Conservation (phyloP, 2,888 invertebrate genomes). For the Megalurothrips usitatus region DNA sequence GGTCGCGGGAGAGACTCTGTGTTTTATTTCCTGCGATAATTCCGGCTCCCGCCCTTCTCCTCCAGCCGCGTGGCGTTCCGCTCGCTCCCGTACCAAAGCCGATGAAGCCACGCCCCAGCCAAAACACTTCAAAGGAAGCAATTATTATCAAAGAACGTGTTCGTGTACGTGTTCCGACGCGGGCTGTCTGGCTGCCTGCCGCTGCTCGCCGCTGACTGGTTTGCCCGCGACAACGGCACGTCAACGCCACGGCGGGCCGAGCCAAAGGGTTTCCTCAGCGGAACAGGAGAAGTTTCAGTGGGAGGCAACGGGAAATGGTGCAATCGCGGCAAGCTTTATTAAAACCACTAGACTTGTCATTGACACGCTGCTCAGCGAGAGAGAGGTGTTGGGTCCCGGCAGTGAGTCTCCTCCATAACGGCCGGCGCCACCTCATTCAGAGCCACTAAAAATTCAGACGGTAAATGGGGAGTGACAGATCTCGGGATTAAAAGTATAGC, state of each 20-base stretch:
- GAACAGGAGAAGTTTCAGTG: too few species aligned
- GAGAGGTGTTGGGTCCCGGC: too few species aligned
- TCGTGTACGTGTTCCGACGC: neutral
- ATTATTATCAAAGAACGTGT: conserved; percentile 11
- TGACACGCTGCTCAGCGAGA: too few species aligned
- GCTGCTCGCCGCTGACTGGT: neutral
- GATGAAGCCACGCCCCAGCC: neutral
- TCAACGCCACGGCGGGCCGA: too few species aligned
- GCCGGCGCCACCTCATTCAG: neutral
- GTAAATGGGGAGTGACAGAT: neutral
- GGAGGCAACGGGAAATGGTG: too few species aligned
- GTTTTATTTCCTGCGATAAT: too few species aligned
- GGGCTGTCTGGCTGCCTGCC: neutral
- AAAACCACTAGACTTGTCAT: too few species aligned
- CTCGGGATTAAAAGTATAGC: neutral
- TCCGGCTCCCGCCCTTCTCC: neutral
- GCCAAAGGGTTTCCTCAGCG: too few species aligned
- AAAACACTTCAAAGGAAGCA: conserved; percentile 10
- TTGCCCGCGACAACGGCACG: too few species aligned
- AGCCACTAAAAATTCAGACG: neutral
- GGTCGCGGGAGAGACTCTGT: neutral
- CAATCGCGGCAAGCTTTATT: too few species aligned
- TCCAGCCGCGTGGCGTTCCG: neutral
- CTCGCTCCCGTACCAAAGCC: neutral
- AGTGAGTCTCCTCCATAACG: too few species aligned